phyloP scores from a whole-genome alignment of 2,797 vertebrate genomes.

The Momotus momota region DNA sequence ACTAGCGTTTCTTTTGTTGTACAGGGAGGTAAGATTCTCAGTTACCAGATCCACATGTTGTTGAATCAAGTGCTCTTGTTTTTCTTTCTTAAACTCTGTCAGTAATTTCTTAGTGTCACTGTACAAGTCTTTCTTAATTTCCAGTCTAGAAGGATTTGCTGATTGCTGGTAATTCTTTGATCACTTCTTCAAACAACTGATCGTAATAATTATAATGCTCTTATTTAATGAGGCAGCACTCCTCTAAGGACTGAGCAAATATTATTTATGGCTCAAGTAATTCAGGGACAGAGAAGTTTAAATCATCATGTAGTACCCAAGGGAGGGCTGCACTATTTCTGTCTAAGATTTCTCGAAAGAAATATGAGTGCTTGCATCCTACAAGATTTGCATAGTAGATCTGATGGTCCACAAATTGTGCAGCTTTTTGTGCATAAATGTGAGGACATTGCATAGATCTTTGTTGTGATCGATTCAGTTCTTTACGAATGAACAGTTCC shows the following conservation, averaged over 20 bases:
- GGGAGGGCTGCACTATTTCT: conserved; percentile 21
- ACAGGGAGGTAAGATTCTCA: neutral
- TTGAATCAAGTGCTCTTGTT: neutral
- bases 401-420: neutral
- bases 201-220: neutral
- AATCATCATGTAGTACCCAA: neutral
- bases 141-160: neutral
- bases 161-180: conserved; percentile 36
- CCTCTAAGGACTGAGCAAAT: conserved; percentile 28
- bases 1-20: neutral
- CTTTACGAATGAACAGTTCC: neutral
- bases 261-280: conserved; percentile 49
- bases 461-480: neutral
- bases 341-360: neutral
- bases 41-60: neutral
- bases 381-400: neutral
- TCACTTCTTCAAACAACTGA: conserved; percentile 41
- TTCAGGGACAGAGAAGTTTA: conserved; percentile 49
- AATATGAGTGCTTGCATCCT: neutral
- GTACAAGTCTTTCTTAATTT: neutral
- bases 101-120: neutral
- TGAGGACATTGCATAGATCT: neutral
- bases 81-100: neutral
- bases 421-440: neutral
- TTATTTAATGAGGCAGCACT: conserved; percentile 39